phyloP scores from a whole-genome alignment of 2,797 vertebrate species.

The Dermochelys coriacea region DNA sequence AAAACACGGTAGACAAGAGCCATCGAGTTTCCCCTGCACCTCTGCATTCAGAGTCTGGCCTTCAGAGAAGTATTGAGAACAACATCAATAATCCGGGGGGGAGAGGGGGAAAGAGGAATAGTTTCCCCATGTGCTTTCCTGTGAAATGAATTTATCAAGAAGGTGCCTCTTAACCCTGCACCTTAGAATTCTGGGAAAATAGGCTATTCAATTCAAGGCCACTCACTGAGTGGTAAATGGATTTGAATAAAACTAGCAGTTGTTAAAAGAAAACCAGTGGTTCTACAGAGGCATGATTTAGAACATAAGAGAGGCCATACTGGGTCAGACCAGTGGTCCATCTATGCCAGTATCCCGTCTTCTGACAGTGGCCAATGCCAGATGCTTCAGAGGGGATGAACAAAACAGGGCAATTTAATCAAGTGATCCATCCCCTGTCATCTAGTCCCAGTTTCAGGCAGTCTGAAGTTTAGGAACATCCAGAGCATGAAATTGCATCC shows the following conservation, averaged over 20 bases:
- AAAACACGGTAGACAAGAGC: background rate
- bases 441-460: background rate
- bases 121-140: background rate
- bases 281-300: no score
- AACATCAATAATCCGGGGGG: fast-evolving
- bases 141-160: background rate
- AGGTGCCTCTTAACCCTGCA: background rate
- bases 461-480: background rate
- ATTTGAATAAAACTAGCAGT: background rate
- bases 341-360: background rate
- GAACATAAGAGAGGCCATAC: background rate
- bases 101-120: fast-evolving
- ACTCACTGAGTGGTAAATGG: background rate
- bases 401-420: background rate
- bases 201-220: constrained; percentile 16
- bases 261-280: background rate
- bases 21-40: fast-evolving
- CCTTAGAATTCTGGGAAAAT: background rate
- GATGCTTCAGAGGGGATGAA: background rate
- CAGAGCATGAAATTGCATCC: background rate
- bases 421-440: background rate
- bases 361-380: background rate
- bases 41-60: background rate
- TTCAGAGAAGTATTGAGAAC: background rate
- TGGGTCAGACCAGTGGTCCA: background rate